Base-by-base conservation (phyloP, 53 echinoderm and acorn worm species). In the Zoroaster sp. region DNA sequence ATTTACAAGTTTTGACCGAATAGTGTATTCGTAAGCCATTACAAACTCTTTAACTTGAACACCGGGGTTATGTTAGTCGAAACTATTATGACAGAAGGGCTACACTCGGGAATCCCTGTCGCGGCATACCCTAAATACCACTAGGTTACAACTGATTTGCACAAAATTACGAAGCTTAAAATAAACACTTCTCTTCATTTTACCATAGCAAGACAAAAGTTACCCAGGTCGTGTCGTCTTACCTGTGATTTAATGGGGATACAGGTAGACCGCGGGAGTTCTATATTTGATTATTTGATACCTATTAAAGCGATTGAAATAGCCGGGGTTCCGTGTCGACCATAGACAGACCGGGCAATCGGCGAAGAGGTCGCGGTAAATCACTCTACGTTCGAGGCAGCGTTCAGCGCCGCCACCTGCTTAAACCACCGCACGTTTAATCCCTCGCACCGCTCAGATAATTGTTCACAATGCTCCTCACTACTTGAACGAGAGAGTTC, bases 321-420 rank as follows among this genome's bases (percentile, higher is more conserved):
- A 70, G 69, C 85, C 85, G 69, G 31, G 85, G 53, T 49, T 69
- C 34, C 37, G 59, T 37, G 79, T 59, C 28, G 28, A 59, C 37
- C 47, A 4, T 31, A 78, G 23, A 35, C 21, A 32, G 23, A 79
- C 35, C 79, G 59, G 59, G 79, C n/a, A 17, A 41, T 36, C 71
- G 83, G 85, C 71, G 70, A 31, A 46, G 9, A 69, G 85, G 71
- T 85, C 85, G 52, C 71, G 85, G 85, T 85, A 85, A 85, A 85
- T 85, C 85, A 85, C 51, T 85, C 85, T 30, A 12, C 69, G 23
- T 85, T 66, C 82, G 66, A 82, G 82, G 82, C 66, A 71, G 85
- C 85, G 69, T 46, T 69, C 33, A 34, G 32, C 85, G 47, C 69
- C 51, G 30, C 66, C 85, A 69, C 85, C 66, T 85, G 46, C 85